Conservation (phyloP, 2,113 vertebrate species). For the Corythornis vintsioides region DNA sequence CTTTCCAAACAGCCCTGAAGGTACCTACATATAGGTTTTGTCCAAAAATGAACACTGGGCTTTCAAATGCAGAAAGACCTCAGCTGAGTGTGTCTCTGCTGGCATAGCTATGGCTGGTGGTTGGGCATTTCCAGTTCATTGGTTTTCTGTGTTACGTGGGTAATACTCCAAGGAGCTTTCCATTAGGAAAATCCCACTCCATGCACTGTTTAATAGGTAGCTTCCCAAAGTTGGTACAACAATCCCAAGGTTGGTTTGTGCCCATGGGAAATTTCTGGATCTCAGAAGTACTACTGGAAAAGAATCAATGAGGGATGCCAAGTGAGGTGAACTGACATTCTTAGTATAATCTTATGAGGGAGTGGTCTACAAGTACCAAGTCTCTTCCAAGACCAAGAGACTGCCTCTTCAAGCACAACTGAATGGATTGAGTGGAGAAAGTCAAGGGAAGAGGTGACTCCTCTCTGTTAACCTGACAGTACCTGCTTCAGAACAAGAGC, state of each 20-base stretch:
- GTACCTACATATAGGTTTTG: background rate
- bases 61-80: background rate
- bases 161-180: background rate
- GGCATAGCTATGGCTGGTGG: accelerated
- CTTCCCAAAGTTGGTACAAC: background rate
- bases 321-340: background rate
- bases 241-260: background rate
- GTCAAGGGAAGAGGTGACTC: background rate
- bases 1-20: background rate
- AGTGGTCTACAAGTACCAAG: background rate
- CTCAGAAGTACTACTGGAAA: background rate
- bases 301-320: background rate
- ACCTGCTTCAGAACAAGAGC: background rate
- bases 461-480: accelerated
- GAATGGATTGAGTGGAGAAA: background rate
- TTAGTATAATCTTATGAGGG: background rate
- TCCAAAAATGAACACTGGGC: background rate
- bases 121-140: background rate
- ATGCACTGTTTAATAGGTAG: background rate
- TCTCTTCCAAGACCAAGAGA: background rate
- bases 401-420: background rate
- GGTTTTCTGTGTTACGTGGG: background rate
- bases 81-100: background rate
- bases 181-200: background rate
- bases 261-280: background rate